Percentiles rank a stretch among this genome's conserved stretches.
These are phyloP conservation scores for Barbus barbus DNA, from an alignment of 2,113 vertebrate species.

Conservation along the genomic window DNA sequence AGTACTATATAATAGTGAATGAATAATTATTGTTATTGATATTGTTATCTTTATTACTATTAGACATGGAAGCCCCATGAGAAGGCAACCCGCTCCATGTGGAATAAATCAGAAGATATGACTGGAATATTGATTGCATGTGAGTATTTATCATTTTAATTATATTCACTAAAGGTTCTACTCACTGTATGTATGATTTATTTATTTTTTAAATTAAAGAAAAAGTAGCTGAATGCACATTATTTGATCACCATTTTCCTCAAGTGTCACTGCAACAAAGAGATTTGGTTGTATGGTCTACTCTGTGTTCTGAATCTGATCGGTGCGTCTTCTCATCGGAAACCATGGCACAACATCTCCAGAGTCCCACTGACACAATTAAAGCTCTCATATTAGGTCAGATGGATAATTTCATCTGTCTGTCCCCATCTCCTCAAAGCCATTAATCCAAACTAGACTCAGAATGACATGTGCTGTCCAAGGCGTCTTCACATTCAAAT, in stretches of 20 bases:
- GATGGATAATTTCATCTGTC: constrained; percentile 41
- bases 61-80: not conserved
- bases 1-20: not conserved
- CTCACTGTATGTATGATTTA: no score
- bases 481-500: not conserved
- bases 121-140: not conserved
- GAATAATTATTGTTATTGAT: not conserved
- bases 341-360: constrained; percentile 18
- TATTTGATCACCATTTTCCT: not conserved
- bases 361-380: constrained; percentile 72
- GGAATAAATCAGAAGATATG: not conserved
- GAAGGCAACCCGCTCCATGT: not conserved
- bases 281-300: not conserved
- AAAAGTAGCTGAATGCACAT: not conserved
- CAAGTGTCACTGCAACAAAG: constrained; percentile 12
- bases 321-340: constrained; percentile 13
- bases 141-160: not conserved
- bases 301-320: not conserved
- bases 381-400: constrained; percentile 61
- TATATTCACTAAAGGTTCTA: not conserved
- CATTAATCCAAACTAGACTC: constrained; percentile 15
- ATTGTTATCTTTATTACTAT: not conserved
- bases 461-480: constrained; percentile 21
- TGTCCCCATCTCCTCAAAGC: constrained; percentile 1
- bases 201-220: no score